Evolutionary conservation across 2,113 vertebrate species (phyloP).

Genomic region (Ctenomys sociabilis): DNA sequence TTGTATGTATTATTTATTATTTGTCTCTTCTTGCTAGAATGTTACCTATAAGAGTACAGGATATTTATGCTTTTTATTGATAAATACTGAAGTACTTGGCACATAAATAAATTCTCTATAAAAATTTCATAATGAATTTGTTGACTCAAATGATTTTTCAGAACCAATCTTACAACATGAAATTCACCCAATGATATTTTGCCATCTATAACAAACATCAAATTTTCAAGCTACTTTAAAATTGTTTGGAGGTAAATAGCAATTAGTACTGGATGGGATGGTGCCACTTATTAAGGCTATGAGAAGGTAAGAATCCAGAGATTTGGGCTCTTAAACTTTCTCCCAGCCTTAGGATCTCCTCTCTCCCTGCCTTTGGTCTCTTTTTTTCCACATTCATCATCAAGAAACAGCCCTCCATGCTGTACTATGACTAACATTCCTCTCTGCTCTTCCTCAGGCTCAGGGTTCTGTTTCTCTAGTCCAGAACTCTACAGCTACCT

Average conservation of each 20-base stretch:
- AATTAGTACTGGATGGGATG: background rate
- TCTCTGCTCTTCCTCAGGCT: background rate
- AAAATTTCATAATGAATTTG: slow-evolving; percentile 25
- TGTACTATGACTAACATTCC: background rate
- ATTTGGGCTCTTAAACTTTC: background rate
- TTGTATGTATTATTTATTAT: slow-evolving; percentile 26
- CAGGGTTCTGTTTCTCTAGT: background rate
- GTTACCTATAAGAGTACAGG: background rate
- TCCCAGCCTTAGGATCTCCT: background rate
- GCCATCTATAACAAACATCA: background rate
- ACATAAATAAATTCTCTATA: background rate
- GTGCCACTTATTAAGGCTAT: background rate
- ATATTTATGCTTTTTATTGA: background rate
- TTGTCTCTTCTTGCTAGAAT: background rate
- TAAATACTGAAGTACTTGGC: background rate
- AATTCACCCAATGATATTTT: slow-evolving; percentile 15
- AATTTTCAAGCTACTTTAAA: slow-evolving; percentile 12
- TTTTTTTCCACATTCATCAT: background rate
- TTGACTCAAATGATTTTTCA: background rate
- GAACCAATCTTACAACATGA: slow-evolving; percentile 25
- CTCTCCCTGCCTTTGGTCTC: background rate
- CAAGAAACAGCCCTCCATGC: background rate
- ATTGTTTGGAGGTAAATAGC: background rate
- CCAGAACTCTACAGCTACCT: background rate
- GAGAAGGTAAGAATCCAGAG: background rate